phyloP scores from a whole-genome alignment of 2,797 vertebrate genomes.

The Novumbra hubbsi region DNA sequence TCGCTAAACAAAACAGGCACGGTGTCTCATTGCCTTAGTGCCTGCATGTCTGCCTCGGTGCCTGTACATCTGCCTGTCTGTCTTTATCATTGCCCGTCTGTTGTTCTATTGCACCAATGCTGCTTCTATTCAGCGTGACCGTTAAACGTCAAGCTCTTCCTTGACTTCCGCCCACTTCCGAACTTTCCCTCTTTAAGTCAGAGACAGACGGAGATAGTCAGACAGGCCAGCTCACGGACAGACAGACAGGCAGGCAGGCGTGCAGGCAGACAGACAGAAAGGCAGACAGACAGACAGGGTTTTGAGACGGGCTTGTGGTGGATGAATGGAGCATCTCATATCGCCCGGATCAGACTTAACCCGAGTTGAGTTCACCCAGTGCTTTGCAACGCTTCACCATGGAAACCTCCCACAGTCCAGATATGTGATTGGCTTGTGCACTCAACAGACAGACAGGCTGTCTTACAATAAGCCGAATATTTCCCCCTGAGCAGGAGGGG shows the following conservation, averaged over 20 bases:
- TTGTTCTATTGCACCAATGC: conserved; percentile 41
- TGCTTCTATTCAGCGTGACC: conserved; percentile 32
- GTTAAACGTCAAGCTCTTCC: neutral
- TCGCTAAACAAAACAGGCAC: conserved; percentile 48
- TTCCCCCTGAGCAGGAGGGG: conserved; percentile 51
- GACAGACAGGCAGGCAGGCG: conserved; percentile 9
- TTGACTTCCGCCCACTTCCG: conserved; percentile 25
- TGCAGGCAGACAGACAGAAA: conserved; percentile 25
- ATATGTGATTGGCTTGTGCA: conserved; percentile 60
- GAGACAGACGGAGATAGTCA: conserved; percentile 36
- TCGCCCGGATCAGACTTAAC: conserved; percentile 54
- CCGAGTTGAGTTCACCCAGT: neutral
- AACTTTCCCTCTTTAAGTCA: conserved; percentile 47
- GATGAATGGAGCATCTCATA: conserved; percentile 48
- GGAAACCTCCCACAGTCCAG: conserved; percentile 60
- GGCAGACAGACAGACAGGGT: conserved; percentile 30
- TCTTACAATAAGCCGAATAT: conserved; percentile 67
- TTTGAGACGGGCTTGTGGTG: conserved; percentile 46
- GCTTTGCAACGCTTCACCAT: conserved; percentile 56
- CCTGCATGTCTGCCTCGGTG: conserved; percentile 1
- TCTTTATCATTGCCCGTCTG: conserved; percentile 21
- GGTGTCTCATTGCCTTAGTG: conserved; percentile 4
- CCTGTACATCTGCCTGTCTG: conserved; percentile 7
- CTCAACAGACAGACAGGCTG: conserved; percentile 64
- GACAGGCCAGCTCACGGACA: no score